Evolutionary conservation across 2,888 invertebrate species (phyloP), one percentile per base, ranked within the genome.

Genomic region (Limnephilus marmoratus): DNA sequence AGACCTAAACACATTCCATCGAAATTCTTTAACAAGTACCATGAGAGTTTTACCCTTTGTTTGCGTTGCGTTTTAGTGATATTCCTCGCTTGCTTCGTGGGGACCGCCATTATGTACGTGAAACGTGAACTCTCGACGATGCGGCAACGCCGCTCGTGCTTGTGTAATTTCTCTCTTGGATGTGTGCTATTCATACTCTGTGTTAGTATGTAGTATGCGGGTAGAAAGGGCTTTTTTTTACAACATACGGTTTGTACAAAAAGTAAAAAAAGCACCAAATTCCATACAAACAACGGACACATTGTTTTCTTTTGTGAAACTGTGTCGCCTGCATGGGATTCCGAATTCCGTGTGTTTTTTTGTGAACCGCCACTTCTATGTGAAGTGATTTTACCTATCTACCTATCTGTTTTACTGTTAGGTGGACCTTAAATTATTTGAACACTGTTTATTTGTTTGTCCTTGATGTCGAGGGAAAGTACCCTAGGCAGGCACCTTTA

Each of bases 151-250:
- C 80, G 88, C 88, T 80, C 29, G 88, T 31, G 85, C 45, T 45
- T 86, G 45, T 86, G 85, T 45, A 86, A 45, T 45, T 45, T 86
- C 45, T 41, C n/a, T 15, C 11, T 29, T 82, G 29, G 34, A 41
- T 85, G 41, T 85, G 34, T 85, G 41, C 41, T 41, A n/a, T 85
- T 41, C n/a, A 24, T 41, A 37, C 41, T 34, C 11, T 15, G 15
- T 29, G 24, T n/a, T 34, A 3, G 18, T 53, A 87, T 53, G 31
- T n/a, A 49, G 49, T 45, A 86, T 86, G 85, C 18, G 85, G 45
- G n/a, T 45, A 86, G 45, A 87, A 87, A 87, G 87, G 87, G 68
- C 87, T 45, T 87, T 87, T 87, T 86, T 87, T 86, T 87, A 31
- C 24, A 68, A 49, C 87, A 87, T 49, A 53, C 87, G 87, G 87